Base-by-base conservation (phyloP, 1,140 invertebrate species). In the Scylla paramamosain region DNA sequence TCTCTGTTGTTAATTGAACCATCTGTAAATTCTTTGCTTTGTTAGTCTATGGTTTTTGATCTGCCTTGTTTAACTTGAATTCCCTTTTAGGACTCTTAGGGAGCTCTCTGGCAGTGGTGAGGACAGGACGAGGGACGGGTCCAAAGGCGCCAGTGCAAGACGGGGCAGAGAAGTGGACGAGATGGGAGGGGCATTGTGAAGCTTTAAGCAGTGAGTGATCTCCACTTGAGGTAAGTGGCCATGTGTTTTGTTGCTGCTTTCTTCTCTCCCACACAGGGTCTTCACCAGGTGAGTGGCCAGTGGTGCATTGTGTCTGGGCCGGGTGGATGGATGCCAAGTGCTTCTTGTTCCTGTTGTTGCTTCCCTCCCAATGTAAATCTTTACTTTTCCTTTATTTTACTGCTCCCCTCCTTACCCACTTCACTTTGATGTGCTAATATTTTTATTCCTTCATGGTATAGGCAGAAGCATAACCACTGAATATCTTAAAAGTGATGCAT, bases 201-300 rank as follows among this genome's bases (percentile, higher is more conserved):
- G 91, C 45, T 86, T 95, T 95, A 95, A 95, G 91, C 94, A 95
- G 94, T 95, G 94, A 95, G 94, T 95, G 94, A 95, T 92, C 94
- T 92, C 94, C 94, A 28, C 31, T 92, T 95, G 94, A 95, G 94
- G 94, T 95, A 95, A 95, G 94, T 95, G 94, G 94, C 94, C 46
- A 82, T 32, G 29, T 32, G 89, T 95, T 95, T 95, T 77, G 94
- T 92, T 59, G 28, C 91, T 84, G 29, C n/a, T 45, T 46, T 29
- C 59, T 67, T 95, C 84, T 92, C 91, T 67, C 84, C 94, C 29
- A n/a, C 86, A 95, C 94, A 95, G 94, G 91, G 82, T 95, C 94
- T 95, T 92, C 94, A 88, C 91, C 90, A 95, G 94, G 94, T 95
- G 94, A 95, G 94, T 95, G 94, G 91, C 46, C 48, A 92, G 67